Conservation (phyloP, 2,888 invertebrate genomes). For the Noctua janthe region DNA sequence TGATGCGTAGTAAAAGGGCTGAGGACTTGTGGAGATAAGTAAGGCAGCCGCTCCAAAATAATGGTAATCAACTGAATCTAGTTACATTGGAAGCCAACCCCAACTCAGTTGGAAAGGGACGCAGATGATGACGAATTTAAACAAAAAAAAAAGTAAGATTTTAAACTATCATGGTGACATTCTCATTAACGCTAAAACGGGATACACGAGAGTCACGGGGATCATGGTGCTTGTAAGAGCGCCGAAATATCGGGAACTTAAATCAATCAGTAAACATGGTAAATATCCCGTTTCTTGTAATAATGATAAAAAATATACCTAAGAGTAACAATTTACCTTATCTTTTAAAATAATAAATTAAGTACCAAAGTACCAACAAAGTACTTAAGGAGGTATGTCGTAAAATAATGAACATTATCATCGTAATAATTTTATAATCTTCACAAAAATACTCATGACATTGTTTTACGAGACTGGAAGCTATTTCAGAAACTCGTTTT, state of each 20-base stretch:
- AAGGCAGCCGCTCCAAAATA: background rate
- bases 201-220: no score
- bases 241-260: no score
- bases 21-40: no score
- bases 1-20: background rate
- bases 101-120: background rate
- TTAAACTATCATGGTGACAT: no score
- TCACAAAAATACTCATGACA: slow-evolving; percentile 13
- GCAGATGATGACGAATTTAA: background rate
- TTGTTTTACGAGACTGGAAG: slow-evolving; percentile 28
- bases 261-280: no score
- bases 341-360: background rate
- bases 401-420: slow-evolving; percentile 22
- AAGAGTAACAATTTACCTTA: background rate
- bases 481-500: slow-evolving; percentile 23
- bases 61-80: background rate
- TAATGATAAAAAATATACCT: background rate
- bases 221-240: no score
- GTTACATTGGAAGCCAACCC: background rate
- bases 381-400: background rate
- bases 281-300: no score
- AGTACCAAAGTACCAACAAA: background rate
- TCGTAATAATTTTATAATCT: slow-evolving; percentile 20
- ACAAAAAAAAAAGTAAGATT: background rate
- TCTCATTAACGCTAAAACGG: no score